Evolutionary conservation across 2,888 invertebrate species (phyloP).

Genomic region (Heptascelio sp.): DNA sequence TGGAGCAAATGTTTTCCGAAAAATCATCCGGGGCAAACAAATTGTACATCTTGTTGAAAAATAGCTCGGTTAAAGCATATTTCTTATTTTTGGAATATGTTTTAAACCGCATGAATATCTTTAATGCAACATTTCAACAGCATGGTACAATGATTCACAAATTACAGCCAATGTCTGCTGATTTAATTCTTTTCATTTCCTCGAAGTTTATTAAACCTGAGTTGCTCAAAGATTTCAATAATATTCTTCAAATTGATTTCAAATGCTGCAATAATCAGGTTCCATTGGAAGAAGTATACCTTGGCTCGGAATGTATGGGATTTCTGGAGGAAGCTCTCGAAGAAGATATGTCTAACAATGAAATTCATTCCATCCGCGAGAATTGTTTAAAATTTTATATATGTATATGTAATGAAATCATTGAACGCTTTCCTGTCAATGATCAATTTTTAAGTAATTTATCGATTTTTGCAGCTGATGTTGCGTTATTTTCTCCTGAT

Average conservation of each 20-base stretch:
- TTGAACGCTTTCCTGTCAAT: neutral
- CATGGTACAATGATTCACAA: conserved; percentile 34
- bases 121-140: conserved; percentile 53
- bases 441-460: neutral
- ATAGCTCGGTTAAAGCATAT: conserved; percentile 32
- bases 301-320: neutral
- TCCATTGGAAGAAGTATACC: neutral
- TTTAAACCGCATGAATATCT: conserved; percentile 42
- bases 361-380: neutral
- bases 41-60: neutral
- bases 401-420: neutral
- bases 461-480: neutral
- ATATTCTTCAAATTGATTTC: neutral
- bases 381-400: neutral
- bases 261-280: neutral
- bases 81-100: conserved; percentile 41
- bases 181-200: conserved; percentile 8
- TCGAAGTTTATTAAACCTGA: conserved; percentile 42
- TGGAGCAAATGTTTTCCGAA: neutral
- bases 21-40: neutral
- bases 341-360: neutral
- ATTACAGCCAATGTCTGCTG: conserved; percentile 29
- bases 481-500: neutral
- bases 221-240: neutral
- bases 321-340: neutral